Evolutionary conservation across 1,140 invertebrate species (phyloP).

Genomic region (Ooceraea biroi): DNA sequence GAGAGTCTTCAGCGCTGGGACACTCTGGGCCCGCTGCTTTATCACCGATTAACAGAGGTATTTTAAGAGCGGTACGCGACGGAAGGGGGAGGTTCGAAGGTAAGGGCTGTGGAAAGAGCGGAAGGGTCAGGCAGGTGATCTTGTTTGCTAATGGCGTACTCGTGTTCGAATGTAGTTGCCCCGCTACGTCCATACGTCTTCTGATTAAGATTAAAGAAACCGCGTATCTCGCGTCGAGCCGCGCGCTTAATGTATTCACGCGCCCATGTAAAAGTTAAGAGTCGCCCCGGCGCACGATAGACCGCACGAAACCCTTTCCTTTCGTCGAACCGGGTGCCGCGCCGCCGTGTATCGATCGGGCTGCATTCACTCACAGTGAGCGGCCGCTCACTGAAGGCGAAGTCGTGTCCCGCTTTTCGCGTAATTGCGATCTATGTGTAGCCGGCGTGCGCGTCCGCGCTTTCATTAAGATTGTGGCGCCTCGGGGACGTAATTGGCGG

Average conservation of each 20-base stretch:
- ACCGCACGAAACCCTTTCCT: constrained; percentile 72
- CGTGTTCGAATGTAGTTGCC: constrained; percentile 83
- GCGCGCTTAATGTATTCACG: constrained; percentile 79
- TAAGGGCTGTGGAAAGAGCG: constrained; percentile 49
- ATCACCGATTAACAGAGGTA: constrained; percentile 80
- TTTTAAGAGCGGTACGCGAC: constrained; percentile 70
- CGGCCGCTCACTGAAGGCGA: constrained; percentile 33
- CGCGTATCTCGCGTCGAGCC: constrained; percentile 76
- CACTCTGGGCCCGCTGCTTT: constrained; percentile 71
- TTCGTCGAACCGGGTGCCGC: constrained; percentile 38
- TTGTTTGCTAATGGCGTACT: constrained; percentile 85
- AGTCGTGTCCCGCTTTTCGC: constrained; percentile 56
- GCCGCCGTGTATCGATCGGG: constrained; percentile 71
- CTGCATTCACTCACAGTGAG: constrained; percentile 56
- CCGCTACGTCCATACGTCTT: constrained; percentile 82
- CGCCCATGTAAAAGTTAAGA: constrained; percentile 80
- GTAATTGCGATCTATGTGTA: constrained; percentile 62
- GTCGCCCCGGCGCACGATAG: constrained; percentile 72
- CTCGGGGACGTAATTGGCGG: constrained; percentile 48
- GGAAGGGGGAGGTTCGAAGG: constrained; percentile 1
- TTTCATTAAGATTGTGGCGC: constrained; percentile 61
- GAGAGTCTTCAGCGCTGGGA: constrained; percentile 59
- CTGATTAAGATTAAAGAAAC: constrained; percentile 85
- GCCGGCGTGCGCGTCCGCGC: constrained; percentile 28
- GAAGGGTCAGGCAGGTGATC: constrained; percentile 82